Evolutionary conservation across 1,140 invertebrate species (phyloP).

Genomic region (Wasmannia auropunctata): DNA sequence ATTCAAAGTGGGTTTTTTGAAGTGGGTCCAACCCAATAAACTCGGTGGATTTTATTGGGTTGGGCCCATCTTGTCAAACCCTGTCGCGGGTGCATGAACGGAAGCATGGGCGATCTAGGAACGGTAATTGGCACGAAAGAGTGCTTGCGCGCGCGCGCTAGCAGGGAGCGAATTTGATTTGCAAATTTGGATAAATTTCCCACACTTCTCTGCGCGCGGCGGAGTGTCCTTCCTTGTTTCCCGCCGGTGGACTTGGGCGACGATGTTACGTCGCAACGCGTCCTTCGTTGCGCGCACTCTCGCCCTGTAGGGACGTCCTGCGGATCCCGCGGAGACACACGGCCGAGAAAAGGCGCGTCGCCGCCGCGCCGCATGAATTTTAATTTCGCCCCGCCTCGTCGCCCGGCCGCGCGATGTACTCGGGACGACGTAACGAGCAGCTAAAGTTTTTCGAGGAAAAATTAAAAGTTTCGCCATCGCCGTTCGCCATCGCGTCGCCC

Average conservation of each 20-base stretch:
- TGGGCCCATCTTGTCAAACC: too few relatives aligned
- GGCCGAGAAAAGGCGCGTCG: constrained; percentile 80
- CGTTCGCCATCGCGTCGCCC: constrained; percentile 39
- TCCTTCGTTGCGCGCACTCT: constrained; percentile 68
- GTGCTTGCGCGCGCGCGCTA: constrained; percentile 67
- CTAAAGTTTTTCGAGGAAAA: constrained; percentile 84
- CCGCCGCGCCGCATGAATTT: constrained; percentile 82
- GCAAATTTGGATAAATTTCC: constrained; percentile 81
- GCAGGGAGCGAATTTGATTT: constrained; percentile 82
- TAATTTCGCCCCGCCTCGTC: constrained; percentile 80
- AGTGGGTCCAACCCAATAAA: too few relatives aligned
- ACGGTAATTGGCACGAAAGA: constrained; percentile 81
- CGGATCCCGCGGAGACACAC: constrained; percentile 77
- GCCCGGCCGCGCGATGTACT: constrained; percentile 66
- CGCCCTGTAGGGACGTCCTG: constrained; percentile 73
- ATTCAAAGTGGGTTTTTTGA: too few relatives aligned
- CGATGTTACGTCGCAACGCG: constrained; percentile 62
- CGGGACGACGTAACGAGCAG: constrained; percentile 80
- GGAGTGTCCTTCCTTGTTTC: constrained; percentile 52
- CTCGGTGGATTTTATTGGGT: too few relatives aligned
- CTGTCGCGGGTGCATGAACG: constrained; percentile 19
- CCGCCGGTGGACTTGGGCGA: constrained; percentile 49
- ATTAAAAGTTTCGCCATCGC: constrained; percentile 81
- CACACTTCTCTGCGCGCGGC: constrained; percentile 66
- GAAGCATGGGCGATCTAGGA: constrained; percentile 63